phyloP scores from a whole-genome alignment of 2,888 invertebrate species.

The Diploptera punctata region DNA sequence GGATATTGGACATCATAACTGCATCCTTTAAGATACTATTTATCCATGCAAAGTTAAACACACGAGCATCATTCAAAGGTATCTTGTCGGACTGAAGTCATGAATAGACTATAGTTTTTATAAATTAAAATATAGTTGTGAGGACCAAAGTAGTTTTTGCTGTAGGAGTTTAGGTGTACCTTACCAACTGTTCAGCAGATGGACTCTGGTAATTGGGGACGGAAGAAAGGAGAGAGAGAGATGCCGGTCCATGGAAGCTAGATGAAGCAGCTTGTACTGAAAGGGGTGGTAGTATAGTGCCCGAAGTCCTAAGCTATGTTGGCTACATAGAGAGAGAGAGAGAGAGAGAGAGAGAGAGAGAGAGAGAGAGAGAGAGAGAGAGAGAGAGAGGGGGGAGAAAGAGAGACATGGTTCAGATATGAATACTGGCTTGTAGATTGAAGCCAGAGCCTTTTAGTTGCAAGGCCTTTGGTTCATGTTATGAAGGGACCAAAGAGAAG shows the following conservation, averaged over 20 bases:
- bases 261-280: background rate
- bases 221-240: background rate
- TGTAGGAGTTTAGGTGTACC: background rate
- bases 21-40: no score
- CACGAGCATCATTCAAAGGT: no score
- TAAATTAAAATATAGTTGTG: no score
- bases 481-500: background rate
- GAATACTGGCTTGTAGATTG: constrained; percentile 5
- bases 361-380: background rate
- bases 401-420: background rate
- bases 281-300: background rate
- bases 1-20: no score
- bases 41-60: no score
- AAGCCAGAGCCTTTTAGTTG: constrained; percentile 7
- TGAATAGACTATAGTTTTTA: no score
- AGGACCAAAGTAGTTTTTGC: no score
- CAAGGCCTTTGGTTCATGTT: constrained; percentile 2
- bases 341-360: no score
- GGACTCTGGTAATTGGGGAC: constrained; percentile 7
- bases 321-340: no score
- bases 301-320: constrained; percentile 4
- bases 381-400: background rate
- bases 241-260: constrained; percentile 20
- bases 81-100: no score
- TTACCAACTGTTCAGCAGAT: constrained; percentile 7